These are phyloP conservation scores for Melanerpes formicivorus DNA, from an alignment of 2,113 vertebrate species.

Conservation along the genomic window DNA sequence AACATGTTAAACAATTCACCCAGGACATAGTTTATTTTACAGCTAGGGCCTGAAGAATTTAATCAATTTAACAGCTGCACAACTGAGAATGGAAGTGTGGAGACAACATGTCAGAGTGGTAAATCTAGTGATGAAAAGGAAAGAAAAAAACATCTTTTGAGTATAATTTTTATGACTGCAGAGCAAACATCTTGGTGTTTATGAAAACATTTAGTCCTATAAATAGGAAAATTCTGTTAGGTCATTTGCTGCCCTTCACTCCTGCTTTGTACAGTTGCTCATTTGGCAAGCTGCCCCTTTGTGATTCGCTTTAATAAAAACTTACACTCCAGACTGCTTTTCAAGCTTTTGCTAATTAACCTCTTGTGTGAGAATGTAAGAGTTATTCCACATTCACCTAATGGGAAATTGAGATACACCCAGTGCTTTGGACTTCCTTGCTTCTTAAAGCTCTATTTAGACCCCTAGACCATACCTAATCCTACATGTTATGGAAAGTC, in stretches of 20 bases:
- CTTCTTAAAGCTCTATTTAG: not conserved
- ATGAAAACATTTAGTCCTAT: constrained; percentile 25
- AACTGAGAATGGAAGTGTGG: not conserved
- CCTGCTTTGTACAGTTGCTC: not conserved
- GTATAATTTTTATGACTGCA: constrained; percentile 13
- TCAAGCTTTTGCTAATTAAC: constrained; percentile 39
- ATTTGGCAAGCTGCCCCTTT: constrained; percentile 29
- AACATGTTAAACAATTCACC: not conserved
- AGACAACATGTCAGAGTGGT: not conserved
- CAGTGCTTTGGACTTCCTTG: not conserved
- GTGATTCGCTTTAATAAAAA: constrained; percentile 43
- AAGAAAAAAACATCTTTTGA: not conserved
- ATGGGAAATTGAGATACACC: not conserved
- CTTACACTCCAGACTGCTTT: constrained; percentile 7
- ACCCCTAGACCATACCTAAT: not conserved
- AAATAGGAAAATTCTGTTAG: constrained; percentile 35
- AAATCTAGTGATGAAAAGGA: not conserved
- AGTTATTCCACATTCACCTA: not conserved
- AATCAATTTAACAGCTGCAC: not conserved
- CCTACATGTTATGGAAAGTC: not conserved
- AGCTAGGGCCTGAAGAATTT: not conserved
- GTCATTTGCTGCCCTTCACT: constrained; percentile 36
- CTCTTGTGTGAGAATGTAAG: not conserved
- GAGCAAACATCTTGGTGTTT: constrained; percentile 32
- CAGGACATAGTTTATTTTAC: not conserved